A percentile compares a stretch with the other conserved stretches of the same genome.
These are phyloP conservation scores for Dermolepida albohirtum DNA, from an alignment of 2,888 invertebrate genomes.

Conservation along the genomic window DNA sequence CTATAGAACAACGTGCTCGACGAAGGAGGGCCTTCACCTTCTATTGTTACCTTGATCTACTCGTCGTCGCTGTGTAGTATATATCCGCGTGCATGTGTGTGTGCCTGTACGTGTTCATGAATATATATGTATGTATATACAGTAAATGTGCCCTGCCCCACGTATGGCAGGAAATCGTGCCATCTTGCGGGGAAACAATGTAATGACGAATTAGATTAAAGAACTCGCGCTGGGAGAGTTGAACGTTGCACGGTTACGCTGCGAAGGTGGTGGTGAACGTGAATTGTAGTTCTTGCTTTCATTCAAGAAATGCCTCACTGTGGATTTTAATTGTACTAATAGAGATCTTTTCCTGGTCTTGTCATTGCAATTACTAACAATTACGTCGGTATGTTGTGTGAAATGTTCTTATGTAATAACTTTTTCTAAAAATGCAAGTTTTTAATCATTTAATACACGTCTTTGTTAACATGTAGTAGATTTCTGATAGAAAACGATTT, in stretches of 20 bases:
- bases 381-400: too few species aligned
- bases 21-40: conserved; percentile 51
- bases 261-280: conserved; percentile 1
- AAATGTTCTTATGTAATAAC: too few species aligned
- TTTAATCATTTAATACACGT: too few species aligned
- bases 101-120: conserved; percentile 11
- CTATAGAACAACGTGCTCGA: conserved; percentile 17
- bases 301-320: conserved; percentile 17
- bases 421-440: too few species aligned
- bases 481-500: too few species aligned
- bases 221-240: conserved; percentile 5
- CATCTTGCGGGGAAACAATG: conserved; percentile 13
- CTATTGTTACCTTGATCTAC: conserved; percentile 51
- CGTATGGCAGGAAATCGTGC: background rate
- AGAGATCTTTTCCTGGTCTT: background rate
- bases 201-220: conserved; percentile 8
- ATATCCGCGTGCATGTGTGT: conserved; percentile 8
- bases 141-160: background rate
- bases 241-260: background rate
- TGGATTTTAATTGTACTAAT: conserved; percentile 16
- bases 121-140: too few species aligned
- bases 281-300: conserved; percentile 4
- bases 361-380: too few species aligned
- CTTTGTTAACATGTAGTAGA: too few species aligned
- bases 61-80: conserved; percentile 26